Base-by-base conservation (phyloP, 1,140 invertebrate species). In the Lepidurus packardi region DNA sequence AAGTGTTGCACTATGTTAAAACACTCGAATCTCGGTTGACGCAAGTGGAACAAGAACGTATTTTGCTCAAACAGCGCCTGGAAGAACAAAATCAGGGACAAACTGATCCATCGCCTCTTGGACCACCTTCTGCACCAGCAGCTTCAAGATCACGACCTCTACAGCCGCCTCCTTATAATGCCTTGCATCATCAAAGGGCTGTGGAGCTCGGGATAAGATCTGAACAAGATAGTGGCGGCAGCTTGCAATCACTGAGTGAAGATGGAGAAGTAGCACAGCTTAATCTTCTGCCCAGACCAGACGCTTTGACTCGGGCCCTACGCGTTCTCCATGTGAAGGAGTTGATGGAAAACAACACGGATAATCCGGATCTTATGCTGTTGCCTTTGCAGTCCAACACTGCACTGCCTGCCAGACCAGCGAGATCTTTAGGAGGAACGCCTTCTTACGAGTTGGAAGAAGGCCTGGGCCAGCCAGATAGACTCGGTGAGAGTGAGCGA, bases 291-390 rank as follows among this genome's bases (percentile, higher is more conserved):
- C 77, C 79, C 47, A 79, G 94, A 73, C 94, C 95, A 13, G 94
- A 96, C 85, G 94, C 94, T 11, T 94, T 97, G 1, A 93, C 95
- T 7, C 89, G 94, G 82, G 94, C 95, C 43, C 89, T 97, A 80
- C 94, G 96, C 84, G 93, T 95, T 53, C 87, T 97, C 75, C 94
- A 97, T 87, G 93, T 97, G 21, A 89, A 95, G 82, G 94, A 96
- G 84, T 91, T 94, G 82, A 86, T 96, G 74, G 34, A 74, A 43
- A 43, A 42, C 44, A 41, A 34, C 13, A 24, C 21, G 5, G n/a
- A 79, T 16, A 25, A 43, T 34, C 24, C 42, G 25, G 9, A 82
- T 79, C 73, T 81, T 80, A 74, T 81, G 81, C 10, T 44, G 80
- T 47, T 81, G 80, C 44, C 79, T 81, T 80, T 78, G 81, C 21